Conservation (phyloP, 2,797 vertebrate genomes). For the Hoplostethus atlanticus region DNA sequence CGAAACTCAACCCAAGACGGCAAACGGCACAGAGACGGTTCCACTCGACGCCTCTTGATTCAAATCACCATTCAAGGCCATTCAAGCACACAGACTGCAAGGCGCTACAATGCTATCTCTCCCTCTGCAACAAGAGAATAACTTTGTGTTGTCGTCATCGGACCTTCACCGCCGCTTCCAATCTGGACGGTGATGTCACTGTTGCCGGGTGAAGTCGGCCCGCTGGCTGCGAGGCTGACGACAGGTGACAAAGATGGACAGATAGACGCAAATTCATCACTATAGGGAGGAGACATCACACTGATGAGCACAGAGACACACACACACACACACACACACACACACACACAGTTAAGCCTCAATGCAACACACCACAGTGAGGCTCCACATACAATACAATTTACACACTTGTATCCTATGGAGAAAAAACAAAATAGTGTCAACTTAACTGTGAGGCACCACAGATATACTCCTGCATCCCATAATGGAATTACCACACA, state of each 20-base stretch:
- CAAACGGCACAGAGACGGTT: neutral
- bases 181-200: conserved; percentile 72
- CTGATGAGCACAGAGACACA: neutral
- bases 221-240: neutral
- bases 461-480: too few relatives aligned
- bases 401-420: too few relatives aligned
- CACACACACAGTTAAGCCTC: neutral
- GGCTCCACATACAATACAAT: too few relatives aligned
- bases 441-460: too few relatives aligned
- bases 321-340: neutral
- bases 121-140: conserved; percentile 10
- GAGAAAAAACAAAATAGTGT: too few relatives aligned
- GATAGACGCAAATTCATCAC: too few relatives aligned
- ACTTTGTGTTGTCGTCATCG: conserved; percentile 47
- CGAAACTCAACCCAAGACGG: neutral
- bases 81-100: conserved; percentile 5
- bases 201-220: conserved; percentile 58
- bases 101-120: neutral
- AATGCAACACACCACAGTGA: neutral
- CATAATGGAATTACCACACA: too few relatives aligned
- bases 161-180: conserved; percentile 36
- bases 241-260: conserved; percentile 41
- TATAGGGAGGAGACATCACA: too few relatives aligned
- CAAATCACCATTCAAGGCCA: neutral
- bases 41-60: neutral